These are phyloP conservation scores for Petrocephalus zakoni DNA, from an alignment of 2,113 vertebrate genomes.

Conservation along the genomic window DNA sequence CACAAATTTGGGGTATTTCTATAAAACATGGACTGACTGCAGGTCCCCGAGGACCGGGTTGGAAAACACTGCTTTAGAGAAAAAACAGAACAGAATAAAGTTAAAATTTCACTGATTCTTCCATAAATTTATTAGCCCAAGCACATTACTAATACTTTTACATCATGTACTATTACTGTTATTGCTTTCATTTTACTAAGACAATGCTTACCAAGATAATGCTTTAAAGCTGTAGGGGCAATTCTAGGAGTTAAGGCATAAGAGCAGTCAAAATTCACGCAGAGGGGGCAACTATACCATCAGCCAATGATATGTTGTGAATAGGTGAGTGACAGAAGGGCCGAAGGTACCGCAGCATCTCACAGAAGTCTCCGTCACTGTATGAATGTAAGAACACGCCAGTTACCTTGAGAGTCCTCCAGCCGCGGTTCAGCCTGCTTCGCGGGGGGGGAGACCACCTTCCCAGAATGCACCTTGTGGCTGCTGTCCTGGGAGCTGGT, in stretches of 20 bases:
- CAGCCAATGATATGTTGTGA: not conserved
- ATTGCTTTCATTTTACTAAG: not conserved
- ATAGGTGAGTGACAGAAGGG: not conserved
- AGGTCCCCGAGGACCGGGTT: too few species aligned
- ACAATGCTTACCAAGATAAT: not conserved
- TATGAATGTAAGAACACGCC: not conserved
- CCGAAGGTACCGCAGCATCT: not conserved
- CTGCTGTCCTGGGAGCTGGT: slow-evolving; percentile 79
- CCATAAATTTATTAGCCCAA: not conserved
- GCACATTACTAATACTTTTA: not conserved
- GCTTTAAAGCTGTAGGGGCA: not conserved
- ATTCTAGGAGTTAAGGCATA: not conserved
- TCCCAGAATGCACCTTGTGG: slow-evolving; percentile 71
- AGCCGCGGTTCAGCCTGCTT: slow-evolving; percentile 64
- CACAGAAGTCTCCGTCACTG: not conserved
- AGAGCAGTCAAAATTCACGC: not conserved
- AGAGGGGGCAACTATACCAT: not conserved
- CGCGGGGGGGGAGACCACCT: slow-evolving; percentile 55
- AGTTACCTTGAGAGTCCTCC: slow-evolving; percentile 71
- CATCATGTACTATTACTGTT: not conserved
- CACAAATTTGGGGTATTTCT: not conserved
- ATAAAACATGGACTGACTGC: too few species aligned
- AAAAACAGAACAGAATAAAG: not conserved
- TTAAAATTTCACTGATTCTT: not conserved
- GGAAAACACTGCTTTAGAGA: not conserved